Percentiles rank a stretch among this genome's conserved stretches.
These are phyloP conservation scores for Pantherophis guttatus DNA, from an alignment of 2,113 vertebrate genomes.

Conservation along the genomic window DNA sequence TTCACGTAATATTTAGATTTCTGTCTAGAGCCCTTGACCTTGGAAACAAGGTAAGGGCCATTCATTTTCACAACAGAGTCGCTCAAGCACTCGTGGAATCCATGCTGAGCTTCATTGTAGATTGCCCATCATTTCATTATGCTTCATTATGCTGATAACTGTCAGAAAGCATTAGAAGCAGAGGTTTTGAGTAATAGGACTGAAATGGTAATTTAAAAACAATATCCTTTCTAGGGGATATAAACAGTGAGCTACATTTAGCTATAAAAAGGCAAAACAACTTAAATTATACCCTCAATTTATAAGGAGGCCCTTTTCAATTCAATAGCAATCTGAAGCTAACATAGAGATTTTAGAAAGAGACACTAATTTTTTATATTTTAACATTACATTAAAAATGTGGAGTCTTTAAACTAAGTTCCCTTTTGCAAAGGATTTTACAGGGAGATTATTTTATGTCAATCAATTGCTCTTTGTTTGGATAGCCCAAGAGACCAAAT, in stretches of 20 bases:
- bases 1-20: conserved; percentile 15
- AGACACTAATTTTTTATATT: conserved; percentile 41
- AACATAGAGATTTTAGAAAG: conserved; percentile 49
- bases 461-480: conserved; percentile 55
- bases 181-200: conserved; percentile 75
- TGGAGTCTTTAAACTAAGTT: conserved; percentile 52
- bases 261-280: conserved; percentile 71
- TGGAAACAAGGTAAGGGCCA: conserved; percentile 74
- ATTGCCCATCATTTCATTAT: conserved; percentile 81
- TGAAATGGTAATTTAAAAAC: conserved; percentile 80
- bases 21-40: conserved; percentile 64
- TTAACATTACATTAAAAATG: conserved; percentile 38
- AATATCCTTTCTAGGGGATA: conserved; percentile 78
- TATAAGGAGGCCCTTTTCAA: conserved; percentile 45
- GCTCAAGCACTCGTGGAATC: conserved; percentile 68
- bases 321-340: conserved; percentile 57
- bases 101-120: conserved; percentile 71
- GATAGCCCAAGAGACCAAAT: conserved; percentile 59
- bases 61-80: conserved; percentile 72
- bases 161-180: conserved; percentile 76
- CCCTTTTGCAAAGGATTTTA: conserved; percentile 39
- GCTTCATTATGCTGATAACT: conserved; percentile 82
- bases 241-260: conserved; percentile 69
- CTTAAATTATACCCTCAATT: conserved; percentile 59
- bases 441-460: conserved; percentile 49